phyloP scores from a whole-genome alignment of 2,797 vertebrate genomes.

The Sebastes wilsoni region DNA sequence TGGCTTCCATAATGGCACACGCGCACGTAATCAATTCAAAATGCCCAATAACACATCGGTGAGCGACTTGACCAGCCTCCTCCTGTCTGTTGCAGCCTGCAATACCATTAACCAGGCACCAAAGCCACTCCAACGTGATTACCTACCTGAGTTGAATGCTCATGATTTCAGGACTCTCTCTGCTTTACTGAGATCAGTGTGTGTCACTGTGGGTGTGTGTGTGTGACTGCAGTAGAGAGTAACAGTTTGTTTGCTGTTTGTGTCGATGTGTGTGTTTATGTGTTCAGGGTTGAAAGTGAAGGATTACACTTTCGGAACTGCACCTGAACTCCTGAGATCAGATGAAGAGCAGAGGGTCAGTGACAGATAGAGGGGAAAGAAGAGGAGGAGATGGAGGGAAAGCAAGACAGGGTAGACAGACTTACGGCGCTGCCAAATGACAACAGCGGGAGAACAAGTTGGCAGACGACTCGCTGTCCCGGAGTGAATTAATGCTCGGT shows the following conservation, averaged over 20 bases:
- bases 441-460: slow-evolving; percentile 45
- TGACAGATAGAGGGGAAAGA: slow-evolving; percentile 24
- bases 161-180: slow-evolving; percentile 39
- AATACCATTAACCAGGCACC: slow-evolving; percentile 50
- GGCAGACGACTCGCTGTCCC: slow-evolving; percentile 46
- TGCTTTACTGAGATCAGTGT: slow-evolving; percentile 18
- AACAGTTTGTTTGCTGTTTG: slow-evolving; percentile 9
- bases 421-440: slow-evolving; percentile 35
- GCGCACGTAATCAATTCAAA: slow-evolving; percentile 19
- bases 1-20: background rate
- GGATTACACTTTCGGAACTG: slow-evolving; percentile 23
- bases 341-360: slow-evolving; percentile 39
- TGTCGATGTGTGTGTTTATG: slow-evolving; percentile 36
- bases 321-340: slow-evolving; percentile 25
- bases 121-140: slow-evolving; percentile 45
- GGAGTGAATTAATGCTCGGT: slow-evolving; percentile 60
- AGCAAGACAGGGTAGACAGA: slow-evolving; percentile 24
- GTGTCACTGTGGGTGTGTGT: slow-evolving; percentile 3
- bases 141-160: slow-evolving; percentile 53
- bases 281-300: slow-evolving; percentile 40
- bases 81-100: slow-evolving; percentile 34
- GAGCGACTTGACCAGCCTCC: slow-evolving; percentile 3
- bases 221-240: slow-evolving; percentile 20
- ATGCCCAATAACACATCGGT: slow-evolving; percentile 16
- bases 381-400: slow-evolving; percentile 3